Evolutionary conservation across 2,797 vertebrate species (phyloP).

Genomic region (Gouania willdenowi): DNA sequence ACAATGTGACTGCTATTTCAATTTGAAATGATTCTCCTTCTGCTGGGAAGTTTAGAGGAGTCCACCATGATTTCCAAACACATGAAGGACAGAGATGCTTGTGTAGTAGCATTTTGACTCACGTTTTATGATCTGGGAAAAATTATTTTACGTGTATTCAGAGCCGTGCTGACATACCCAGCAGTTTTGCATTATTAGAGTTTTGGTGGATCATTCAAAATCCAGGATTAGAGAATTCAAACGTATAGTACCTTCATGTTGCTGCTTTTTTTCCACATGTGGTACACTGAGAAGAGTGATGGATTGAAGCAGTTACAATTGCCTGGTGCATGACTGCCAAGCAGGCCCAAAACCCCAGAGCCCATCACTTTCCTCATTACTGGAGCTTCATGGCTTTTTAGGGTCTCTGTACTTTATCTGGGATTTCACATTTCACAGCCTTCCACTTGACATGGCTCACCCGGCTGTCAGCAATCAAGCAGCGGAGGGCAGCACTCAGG

Average conservation of each 20-base stretch:
- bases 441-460: constrained; percentile 70
- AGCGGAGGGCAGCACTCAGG: constrained; percentile 47
- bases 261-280: constrained; percentile 32
- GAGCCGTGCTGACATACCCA: constrained; percentile 54
- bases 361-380: constrained; percentile 77
- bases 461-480: constrained; percentile 69
- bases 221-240: constrained; percentile 75
- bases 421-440: constrained; percentile 74
- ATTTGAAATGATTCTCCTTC: constrained; percentile 53
- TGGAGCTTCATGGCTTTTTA: constrained; percentile 71
- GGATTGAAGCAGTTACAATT: constrained; percentile 23
- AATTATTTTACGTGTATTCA: constrained; percentile 39
- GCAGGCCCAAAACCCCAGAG: constrained; percentile 58
- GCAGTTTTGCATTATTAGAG: constrained; percentile 62
- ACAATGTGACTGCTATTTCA: constrained; percentile 58
- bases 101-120: constrained; percentile 49
- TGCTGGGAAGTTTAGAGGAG: constrained; percentile 22
- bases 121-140: constrained; percentile 51
- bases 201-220: constrained; percentile 59
- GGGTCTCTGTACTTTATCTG: constrained; percentile 72
- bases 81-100: constrained; percentile 39
- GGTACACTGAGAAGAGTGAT: constrained; percentile 20
- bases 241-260: constrained; percentile 60
- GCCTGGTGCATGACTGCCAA: constrained; percentile 47
- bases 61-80: constrained; percentile 34